Base-by-base conservation (phyloP, 2,888 invertebrate species). In the Eulithis prunata region DNA sequence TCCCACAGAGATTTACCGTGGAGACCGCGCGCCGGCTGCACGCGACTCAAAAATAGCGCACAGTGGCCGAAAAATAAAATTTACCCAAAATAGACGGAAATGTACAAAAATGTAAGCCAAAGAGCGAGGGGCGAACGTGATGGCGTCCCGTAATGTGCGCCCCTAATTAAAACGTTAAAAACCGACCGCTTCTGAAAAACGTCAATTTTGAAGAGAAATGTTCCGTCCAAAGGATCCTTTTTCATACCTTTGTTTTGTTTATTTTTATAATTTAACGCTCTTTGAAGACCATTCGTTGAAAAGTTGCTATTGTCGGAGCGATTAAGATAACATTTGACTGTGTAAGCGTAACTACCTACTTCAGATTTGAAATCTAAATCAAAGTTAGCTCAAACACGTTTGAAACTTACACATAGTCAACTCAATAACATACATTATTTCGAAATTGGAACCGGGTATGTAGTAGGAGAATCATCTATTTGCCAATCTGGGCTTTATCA, bases 151-250 rank as follows among this genome's bases (percentile, higher is more conserved):
- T 93, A 93, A 93, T 93, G 91, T 86, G 91, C 91, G 91, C 91
- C 92, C 91, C 93, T 93, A 92, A 93, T 93, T 92, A 92, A 93
- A 92, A 92, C 89, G 92, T 92, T 93, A 92, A 93, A 92, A 93
- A 93, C 90, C 90, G 82, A 88, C 91, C 85, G 90, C 84, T 91
- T 88, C 89, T 87, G 90, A 91, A 93, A 91, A 91, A 91, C 88
- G 92, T 90, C 92, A 92, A 90, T 92, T 93, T 86, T 86, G 88
- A 91, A 91, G 91, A 92, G 90, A 91, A 90, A 93, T 91, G 91
- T 91, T 87, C 89, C 92, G 88, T 89, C 87, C 87, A 85, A 84
- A 83, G 82, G 83, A 90, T 90, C 87, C 85, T 86, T 84, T 89
- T 89, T 89, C 89, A 88, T 91, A 89, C 88, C 75, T 87, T 81